phyloP scores from a whole-genome alignment of 2,113 vertebrate species.

The Psephotus haematonotus region DNA sequence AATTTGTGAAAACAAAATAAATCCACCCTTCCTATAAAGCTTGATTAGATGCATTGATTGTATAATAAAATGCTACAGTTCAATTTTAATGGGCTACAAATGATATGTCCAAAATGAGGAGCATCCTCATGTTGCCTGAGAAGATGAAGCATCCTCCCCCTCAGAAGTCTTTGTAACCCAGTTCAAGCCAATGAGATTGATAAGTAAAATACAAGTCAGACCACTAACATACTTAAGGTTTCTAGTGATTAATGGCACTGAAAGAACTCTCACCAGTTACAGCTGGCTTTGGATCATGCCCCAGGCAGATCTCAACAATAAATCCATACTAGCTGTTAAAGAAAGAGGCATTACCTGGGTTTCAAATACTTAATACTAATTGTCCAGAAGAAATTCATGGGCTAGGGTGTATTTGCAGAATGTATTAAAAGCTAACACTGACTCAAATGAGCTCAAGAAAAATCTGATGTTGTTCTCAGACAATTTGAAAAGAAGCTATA shows the following conservation, averaged over 20 bases:
- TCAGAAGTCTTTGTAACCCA: neutral
- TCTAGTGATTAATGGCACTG: neutral
- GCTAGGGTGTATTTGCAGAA: neutral
- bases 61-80: slow-evolving; percentile 35
- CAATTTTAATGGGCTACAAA: slow-evolving; percentile 48
- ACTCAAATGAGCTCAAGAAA: neutral
- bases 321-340: neutral
- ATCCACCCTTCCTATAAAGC: slow-evolving; percentile 31
- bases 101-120: neutral
- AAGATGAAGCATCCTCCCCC: neutral
- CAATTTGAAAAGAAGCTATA: neutral
- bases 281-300: neutral
- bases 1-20: slow-evolving; percentile 63
- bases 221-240: neutral
- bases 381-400: neutral
- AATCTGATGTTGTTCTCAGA: neutral
- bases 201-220: neutral
- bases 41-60: slow-evolving; percentile 47
- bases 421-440: neutral
- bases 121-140: neutral
- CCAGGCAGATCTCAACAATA: neutral
- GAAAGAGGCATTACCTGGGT: neutral
- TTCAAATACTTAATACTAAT: neutral
- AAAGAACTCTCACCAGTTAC: neutral
- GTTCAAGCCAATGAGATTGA: neutral